Evolutionary conservation across 2,113 vertebrate species (phyloP), one percentile per base, ranked within the genome.

Genomic region (Brachyhypopomus gauderio): DNA sequence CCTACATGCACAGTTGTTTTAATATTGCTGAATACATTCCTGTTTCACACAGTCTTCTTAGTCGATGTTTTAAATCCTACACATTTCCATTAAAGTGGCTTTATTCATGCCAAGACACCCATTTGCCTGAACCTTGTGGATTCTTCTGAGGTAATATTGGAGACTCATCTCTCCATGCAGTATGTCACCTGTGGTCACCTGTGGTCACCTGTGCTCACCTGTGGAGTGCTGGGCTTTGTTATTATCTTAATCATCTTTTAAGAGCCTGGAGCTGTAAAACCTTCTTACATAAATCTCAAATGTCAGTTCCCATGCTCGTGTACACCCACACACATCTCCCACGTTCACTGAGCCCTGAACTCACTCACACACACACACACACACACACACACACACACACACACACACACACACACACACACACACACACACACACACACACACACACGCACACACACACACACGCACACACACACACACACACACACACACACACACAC

Each of bases 231-330:
- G 64, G 74, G 78, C 56, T 80, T 77, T 72, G 19, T 76, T 62
- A 84, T 84, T 80, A 84, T 80, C 36, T 59, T 84, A 72, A 84
- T 80, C 71, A 62, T 52, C 73, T 80, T 76, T 69, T 55, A 84
- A 80, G 67, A 48, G 75, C 64, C 48, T 20, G 41, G 38, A 64
- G 55, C 78, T 67, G 59, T 84, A 73, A 84, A 69, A 76, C 3
- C 38, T 77, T 80, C 78, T 81, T 77, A 59, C 67, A 64, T 84
- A 70, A 77, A 72, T 71, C 52, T 77, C 41, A 72, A 80, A 76
- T 84, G 78, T 72, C 83, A 77, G 83, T 36, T 84, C 67, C 70
- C 58, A 25, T 77, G 60, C 36, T 73, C 63, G 20, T 59, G 22
- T 48, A 80, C 76, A 45, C 85, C 67, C 67, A 72, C 62, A 79